phyloP scores from a whole-genome alignment of 2,888 invertebrate species.

The Eurois occulta region DNA sequence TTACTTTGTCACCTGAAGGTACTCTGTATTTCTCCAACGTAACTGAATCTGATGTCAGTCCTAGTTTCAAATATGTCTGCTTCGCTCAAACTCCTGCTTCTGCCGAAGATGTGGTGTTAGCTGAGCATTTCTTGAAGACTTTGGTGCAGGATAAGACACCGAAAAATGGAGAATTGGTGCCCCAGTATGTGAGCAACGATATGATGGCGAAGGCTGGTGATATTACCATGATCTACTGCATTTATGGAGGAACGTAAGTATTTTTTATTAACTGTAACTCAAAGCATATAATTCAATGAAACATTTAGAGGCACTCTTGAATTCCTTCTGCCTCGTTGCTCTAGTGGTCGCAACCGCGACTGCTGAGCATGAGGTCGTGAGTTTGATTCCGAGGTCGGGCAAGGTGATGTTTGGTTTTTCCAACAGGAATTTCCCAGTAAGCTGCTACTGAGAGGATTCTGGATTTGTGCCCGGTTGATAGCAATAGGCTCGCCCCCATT shows the following conservation, averaged over 20 bases:
- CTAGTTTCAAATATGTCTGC: slow-evolving; percentile 79
- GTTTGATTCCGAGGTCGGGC: too few species aligned
- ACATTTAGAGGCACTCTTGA: not conserved
- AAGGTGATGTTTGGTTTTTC: too few species aligned
- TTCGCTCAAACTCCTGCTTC: slow-evolving; percentile 77
- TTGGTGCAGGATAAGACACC: slow-evolving; percentile 70
- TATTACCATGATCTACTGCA: slow-evolving; percentile 81
- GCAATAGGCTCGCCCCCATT: too few species aligned
- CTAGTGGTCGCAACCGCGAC: too few species aligned
- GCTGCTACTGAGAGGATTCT: too few species aligned
- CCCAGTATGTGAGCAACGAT: slow-evolving; percentile 79
- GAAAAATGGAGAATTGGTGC: slow-evolving; percentile 75
- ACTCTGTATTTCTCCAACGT: slow-evolving; percentile 81
- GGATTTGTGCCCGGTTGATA: too few species aligned
- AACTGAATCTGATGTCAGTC: slow-evolving; percentile 75
- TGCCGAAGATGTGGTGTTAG: slow-evolving; percentile 73
- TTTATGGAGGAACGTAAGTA: slow-evolving; percentile 85
- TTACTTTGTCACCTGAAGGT: slow-evolving; percentile 79
- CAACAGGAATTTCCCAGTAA: too few species aligned
- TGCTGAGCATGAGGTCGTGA: too few species aligned
- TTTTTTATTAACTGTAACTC: not conserved
- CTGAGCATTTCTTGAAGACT: slow-evolving; percentile 78
- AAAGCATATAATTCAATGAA: not conserved
- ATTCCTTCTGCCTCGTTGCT: not conserved
- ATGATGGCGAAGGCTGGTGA: slow-evolving; percentile 76